Base-by-base conservation (phyloP, 1,140 invertebrate species). In the Lerema accius region DNA sequence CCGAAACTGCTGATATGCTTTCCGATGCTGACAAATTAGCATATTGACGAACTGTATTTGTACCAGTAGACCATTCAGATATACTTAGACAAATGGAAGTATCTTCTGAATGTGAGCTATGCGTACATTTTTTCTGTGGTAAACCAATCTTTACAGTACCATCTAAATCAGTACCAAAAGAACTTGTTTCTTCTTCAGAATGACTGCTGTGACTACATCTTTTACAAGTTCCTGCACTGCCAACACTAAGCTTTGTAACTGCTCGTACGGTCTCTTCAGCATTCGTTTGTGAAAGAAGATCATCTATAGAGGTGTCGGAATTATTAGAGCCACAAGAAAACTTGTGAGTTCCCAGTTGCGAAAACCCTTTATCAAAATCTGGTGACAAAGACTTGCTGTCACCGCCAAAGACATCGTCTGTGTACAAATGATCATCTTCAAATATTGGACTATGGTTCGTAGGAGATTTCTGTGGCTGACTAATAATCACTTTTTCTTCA, bases 21-120 rank as follows among this genome's bases (percentile, higher is more conserved):
- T 93, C 93, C 2, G 93, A 93, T 7, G 92, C 93, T 0, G 94
- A 94, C 9, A 94, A 90, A 93, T 93, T 96, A 68, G 92, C 95
- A 91, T 93, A 96, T 76, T 95, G 94, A 10, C 95, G 93, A 0
- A 96, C 95, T 0, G 95, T 96, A 69, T 95, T 96, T 0, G 95
- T 96, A 16, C 95, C 95, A 32, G 95, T 96, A 0, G 95, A 96
- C 95, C 95, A 96, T 71, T 96, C 96, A 0, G 95, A 96, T 75
- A 96, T 95, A 66, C 95, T 96, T 19, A 96, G 85, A 11, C 95
- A 96, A 81, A 96, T 95, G 0, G 95, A 96, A 0, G 95, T 97
- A 77, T 96, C 95, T 81, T 96, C 96, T 13, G 95, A 96, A 78
- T 96, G 95, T 0, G 95, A 96, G 84, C 95, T 94, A 83, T 95